Evolutionary conservation across 2,113 vertebrate species (phyloP).

Genomic region (Corythornis madagascariensis): DNA sequence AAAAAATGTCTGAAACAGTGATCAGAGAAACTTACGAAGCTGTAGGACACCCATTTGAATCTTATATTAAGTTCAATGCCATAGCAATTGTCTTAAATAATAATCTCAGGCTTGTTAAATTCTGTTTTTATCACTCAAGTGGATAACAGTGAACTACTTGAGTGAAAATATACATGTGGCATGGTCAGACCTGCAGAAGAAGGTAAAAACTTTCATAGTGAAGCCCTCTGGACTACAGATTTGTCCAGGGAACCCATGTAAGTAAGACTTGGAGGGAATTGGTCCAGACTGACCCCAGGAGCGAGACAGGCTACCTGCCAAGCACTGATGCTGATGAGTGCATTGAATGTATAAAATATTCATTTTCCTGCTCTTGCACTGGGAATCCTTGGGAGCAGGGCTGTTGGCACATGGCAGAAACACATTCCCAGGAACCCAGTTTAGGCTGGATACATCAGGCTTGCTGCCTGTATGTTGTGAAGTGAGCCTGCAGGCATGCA

Average conservation of each 20-base stretch:
- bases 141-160: not conserved
- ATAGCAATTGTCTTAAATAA: not conserved
- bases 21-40: not conserved
- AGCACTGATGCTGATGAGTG: fast-evolving
- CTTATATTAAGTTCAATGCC: not conserved
- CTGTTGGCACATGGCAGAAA: not conserved
- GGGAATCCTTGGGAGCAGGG: not conserved
- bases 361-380: not conserved
- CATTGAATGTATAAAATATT: not conserved
- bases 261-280: not conserved
- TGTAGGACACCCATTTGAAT: not conserved
- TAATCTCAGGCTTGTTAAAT: not conserved
- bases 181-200: not conserved
- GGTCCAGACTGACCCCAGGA: not conserved
- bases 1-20: not conserved
- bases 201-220: not conserved
- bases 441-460: not conserved
- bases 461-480: not conserved
- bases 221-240: not conserved
- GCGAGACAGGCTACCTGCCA: not conserved
- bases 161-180: fast-evolving
- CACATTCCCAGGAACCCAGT: not conserved
- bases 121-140: not conserved
- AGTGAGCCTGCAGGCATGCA: not conserved
- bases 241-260: not conserved